phyloP scores from a whole-genome alignment of 2,797 vertebrate genomes.

The Columba guinea region DNA sequence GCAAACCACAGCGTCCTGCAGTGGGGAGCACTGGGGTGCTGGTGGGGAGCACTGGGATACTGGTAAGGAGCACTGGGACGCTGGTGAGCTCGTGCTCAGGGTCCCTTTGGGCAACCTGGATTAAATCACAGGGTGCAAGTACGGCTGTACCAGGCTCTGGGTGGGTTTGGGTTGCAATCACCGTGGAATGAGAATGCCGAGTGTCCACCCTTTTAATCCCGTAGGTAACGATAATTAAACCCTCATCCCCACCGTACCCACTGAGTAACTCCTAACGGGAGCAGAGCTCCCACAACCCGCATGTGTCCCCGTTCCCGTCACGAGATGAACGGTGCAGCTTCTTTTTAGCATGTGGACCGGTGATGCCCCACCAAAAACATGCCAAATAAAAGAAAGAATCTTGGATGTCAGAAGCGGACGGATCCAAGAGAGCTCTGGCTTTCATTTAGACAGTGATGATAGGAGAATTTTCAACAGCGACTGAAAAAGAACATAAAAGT shows the following conservation, averaged over 20 bases:
- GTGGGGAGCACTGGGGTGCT: neutral
- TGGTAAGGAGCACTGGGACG: neutral
- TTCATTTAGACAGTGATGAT: neutral
- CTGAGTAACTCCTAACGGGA: constrained; percentile 57
- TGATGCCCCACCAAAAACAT: neutral
- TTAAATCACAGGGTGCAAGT: neutral
- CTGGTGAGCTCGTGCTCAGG: neutral
- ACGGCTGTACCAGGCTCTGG: constrained; percentile 61
- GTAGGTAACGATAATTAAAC: constrained; percentile 55
- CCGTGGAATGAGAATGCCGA: constrained; percentile 21
- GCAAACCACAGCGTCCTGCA: neutral
- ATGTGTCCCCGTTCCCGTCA: fast-evolving
- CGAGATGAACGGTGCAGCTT: neutral
- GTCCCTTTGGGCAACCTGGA: neutral
- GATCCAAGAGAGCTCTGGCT: neutral
- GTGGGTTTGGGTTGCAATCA: neutral
- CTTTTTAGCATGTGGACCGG: fast-evolving
- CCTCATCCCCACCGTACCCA: constrained; percentile 39
- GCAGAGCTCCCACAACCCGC: constrained; percentile 44
- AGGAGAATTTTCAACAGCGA: neutral
- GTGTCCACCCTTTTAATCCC: constrained; percentile 9
- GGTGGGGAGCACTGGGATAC: neutral
- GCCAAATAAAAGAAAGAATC: neutral
- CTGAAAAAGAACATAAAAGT: neutral
- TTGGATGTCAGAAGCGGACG: neutral